Base-by-base conservation (phyloP, 2,797 vertebrate species). In the Scolopax rusticola region DNA sequence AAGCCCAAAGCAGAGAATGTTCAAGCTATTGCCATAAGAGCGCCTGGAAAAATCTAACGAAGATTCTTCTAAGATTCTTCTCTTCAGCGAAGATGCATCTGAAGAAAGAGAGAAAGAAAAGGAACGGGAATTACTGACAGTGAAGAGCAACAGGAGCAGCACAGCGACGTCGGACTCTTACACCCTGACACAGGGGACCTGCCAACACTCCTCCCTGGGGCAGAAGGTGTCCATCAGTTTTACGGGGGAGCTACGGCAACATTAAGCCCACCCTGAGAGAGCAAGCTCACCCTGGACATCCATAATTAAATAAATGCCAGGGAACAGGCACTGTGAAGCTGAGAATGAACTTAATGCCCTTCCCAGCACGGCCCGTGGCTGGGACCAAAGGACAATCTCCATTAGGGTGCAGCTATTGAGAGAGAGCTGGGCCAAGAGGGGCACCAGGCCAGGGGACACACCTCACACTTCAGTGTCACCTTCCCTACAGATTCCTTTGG, bases 1-100 rank as follows among this genome's bases (percentile, higher is more conserved):
- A 95, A 97, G 95, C 94, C 94, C 93, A 96, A 96, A 97, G 96
- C 95, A 59, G 84, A 97, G 45, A 92, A 84, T 81, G 92, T 77
- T 94, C 69, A 96, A 95, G 95, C 89, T 95, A 54, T 74, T 89
- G 97, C 95, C 95, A 87, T 95, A 95, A 96, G 92, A 93, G 96
- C 18, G 88, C 92, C 91, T 90, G 84, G 71, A 28, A 90, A 92
- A 92, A 38, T 78, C 77, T 43, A 74, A 41, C 0, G 40, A 79
- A 93, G 93, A 53, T 47, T 97, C 93, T 80, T 90, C 81, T 93
- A 79, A 93, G 93, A 53, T 47, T 97, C 93, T 80, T 90, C 81
- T 93, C n/a, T 89, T 85, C 93, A 90, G 67, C 24, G 36, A 81
- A 60, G 90, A 87, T 71, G 41, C 56, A 75, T 83, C 98, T 98